Evolutionary conservation across 2,888 invertebrate genomes (phyloP), one percentile per base, ranked within the genome.

Genomic region (Caenorhabditis drosophilae): DNA sequence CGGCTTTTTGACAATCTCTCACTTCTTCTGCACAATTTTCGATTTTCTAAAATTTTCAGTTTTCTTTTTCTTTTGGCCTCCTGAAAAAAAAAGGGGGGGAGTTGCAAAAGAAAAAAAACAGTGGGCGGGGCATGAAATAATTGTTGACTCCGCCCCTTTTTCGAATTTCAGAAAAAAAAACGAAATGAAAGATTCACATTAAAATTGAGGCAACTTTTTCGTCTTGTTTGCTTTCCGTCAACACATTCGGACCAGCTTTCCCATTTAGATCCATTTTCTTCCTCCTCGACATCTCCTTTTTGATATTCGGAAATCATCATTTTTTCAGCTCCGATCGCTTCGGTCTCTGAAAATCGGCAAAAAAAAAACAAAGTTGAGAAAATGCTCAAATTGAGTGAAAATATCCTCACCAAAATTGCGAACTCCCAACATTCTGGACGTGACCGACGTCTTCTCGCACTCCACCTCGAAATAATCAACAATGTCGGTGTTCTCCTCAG

Each of bases 381-480:
- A 15, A n/a, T n/a, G 7, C n/a, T 4, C 15, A 9, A 36, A 4
- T 15, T 15, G 4, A 4, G 12, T 16, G 15, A 36, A 9, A 36
- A 15, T 15, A 9, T 15, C 31, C 49, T 38, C 15, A 52, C 54
- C 63, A 22, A 63, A 63, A 38, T 54, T 63, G 9, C 58, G 15
- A 7, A 63, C 63, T n/a, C 63, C 63, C 1, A 54, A 26, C 53
- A 54, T 54, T 34, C 36, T 49, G 16, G 48, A 26, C 18, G 11
- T 48, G 4, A 11, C 26, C n/a, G 22, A 4, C 18, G 27, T 52
- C 48, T 26, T 47, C 9, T 35, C 45, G 44, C 80, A 80, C 12
- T 59, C 71, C 4, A 82, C 76, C 48, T 83, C 83, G 50, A 83
- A 83, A 53, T 83, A 83, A 58, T 83, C 83, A 7, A 83, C 83